These are phyloP conservation scores for Trinectes maculatus DNA, from an alignment of 2,113 vertebrate genomes.

Conservation along the genomic window DNA sequence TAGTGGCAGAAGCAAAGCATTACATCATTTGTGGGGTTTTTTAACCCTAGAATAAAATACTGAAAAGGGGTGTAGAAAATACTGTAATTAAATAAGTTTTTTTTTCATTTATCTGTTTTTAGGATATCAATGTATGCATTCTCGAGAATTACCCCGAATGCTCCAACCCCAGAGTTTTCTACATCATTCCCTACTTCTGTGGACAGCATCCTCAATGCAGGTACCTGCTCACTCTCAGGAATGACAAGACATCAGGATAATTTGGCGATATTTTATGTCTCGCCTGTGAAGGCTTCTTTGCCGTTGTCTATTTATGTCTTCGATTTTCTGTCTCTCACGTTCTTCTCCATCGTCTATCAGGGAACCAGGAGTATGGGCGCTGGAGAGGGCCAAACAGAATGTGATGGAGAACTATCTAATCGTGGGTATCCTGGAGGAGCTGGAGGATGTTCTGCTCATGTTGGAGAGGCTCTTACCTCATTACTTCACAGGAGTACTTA, in stretches of 20 bases:
- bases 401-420: constrained; percentile 97
- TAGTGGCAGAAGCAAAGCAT: constrained; percentile 30
- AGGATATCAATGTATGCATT: constrained; percentile 99
- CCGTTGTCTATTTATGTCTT: neutral
- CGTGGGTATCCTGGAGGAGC: constrained; percentile 96
- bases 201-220: constrained; percentile 98
- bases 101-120: constrained; percentile 60
- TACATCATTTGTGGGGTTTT: neutral
- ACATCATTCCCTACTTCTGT: constrained; percentile 99
- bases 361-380: constrained; percentile 95
- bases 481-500: constrained; percentile 96
- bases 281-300: neutral
- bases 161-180: constrained; percentile 95
- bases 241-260: neutral
- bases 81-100: neutral
- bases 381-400: constrained; percentile 95
- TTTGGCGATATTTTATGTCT: neutral
- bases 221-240: constrained; percentile 70
- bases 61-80: neutral
- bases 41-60: neutral
- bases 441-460: constrained; percentile 97
- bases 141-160: constrained; percentile 97
- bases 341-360: constrained; percentile 67
- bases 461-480: constrained; percentile 98
- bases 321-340: neutral